phyloP scores from a whole-genome alignment of 2,113 vertebrate genomes.

The Edolisoma coerulescens region DNA sequence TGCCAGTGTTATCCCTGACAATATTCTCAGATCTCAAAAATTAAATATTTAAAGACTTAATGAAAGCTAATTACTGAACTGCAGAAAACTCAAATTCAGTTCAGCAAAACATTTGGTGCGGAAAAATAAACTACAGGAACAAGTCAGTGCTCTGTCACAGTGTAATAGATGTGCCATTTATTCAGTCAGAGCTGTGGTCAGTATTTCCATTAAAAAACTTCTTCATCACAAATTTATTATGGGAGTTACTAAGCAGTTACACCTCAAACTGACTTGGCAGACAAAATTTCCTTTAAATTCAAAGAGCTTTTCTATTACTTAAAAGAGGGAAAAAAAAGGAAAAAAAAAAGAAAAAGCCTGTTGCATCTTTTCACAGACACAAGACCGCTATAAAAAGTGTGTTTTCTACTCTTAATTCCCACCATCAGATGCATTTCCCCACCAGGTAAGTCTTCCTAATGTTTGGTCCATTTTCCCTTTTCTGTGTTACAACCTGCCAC shows the following conservation, averaged over 20 bases:
- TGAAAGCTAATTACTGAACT: neutral
- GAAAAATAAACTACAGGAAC: conserved; percentile 14
- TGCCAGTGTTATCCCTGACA: neutral
- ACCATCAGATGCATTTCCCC: neutral
- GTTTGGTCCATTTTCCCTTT: neutral
- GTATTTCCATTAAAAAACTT: neutral
- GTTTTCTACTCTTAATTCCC: neutral
- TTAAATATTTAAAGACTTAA: neutral
- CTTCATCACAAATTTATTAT: neutral
- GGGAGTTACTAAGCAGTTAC: neutral
- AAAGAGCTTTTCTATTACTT: neutral
- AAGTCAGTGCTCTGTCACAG: neutral
- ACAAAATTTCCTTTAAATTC: neutral
- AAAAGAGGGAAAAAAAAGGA: neutral
- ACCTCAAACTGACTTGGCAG: neutral
- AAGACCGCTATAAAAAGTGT: neutral
- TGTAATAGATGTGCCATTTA: conserved; percentile 26
- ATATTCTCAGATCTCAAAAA: neutral
- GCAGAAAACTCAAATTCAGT: neutral
- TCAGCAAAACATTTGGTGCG: neutral
- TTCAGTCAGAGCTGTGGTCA: neutral
- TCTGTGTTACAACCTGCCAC: neutral
- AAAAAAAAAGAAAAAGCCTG: neutral
- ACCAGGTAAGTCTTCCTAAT: neutral
- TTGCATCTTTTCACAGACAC: neutral